phyloP scores from a whole-genome alignment of 2,888 invertebrate species.

The Carcina quercana region DNA sequence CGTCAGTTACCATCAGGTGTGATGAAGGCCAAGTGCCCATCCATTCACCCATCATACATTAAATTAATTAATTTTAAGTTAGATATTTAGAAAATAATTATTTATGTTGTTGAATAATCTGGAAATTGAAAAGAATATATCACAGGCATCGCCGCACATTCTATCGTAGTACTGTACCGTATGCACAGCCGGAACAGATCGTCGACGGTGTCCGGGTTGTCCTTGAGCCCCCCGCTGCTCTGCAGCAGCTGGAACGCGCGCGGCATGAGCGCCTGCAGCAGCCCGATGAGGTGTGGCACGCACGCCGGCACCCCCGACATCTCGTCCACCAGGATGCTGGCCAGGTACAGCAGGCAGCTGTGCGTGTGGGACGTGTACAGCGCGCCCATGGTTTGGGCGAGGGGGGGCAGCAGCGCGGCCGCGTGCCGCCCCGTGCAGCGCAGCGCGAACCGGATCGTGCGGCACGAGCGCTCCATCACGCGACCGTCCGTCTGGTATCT shows the following conservation, averaged over 20 bases:
- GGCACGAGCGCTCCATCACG: slow-evolving; percentile 94
- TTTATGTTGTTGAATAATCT: no score
- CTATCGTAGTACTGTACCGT: slow-evolving; percentile 43
- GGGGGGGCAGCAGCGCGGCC: slow-evolving; percentile 82
- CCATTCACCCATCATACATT: no score
- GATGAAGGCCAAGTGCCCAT: no score
- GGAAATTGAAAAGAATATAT: no score
- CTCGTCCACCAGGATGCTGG: slow-evolving; percentile 82
- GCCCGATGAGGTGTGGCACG: slow-evolving; percentile 83
- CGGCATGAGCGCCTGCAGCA: slow-evolving; percentile 89
- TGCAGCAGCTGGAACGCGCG: slow-evolving; percentile 89
- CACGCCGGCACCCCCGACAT: slow-evolving; percentile 78
- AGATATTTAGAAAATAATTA: no score
- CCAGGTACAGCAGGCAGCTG: slow-evolving; percentile 84
- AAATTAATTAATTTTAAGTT: no score
- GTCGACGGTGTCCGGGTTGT: slow-evolving; percentile 98
- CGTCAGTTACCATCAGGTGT: no score
- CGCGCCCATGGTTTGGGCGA: slow-evolving; percentile 83
- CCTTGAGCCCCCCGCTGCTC: slow-evolving; percentile 84
- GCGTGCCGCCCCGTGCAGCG: slow-evolving; percentile 89
- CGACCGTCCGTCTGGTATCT: slow-evolving; percentile 79
- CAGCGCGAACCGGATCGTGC: slow-evolving; percentile 91
- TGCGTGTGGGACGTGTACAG: slow-evolving; percentile 81
- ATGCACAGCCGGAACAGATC: slow-evolving; percentile 93
- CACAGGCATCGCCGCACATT: no score